Base-by-base conservation (phyloP, 1,140 invertebrate species). In the Ganaspis sp. region DNA sequence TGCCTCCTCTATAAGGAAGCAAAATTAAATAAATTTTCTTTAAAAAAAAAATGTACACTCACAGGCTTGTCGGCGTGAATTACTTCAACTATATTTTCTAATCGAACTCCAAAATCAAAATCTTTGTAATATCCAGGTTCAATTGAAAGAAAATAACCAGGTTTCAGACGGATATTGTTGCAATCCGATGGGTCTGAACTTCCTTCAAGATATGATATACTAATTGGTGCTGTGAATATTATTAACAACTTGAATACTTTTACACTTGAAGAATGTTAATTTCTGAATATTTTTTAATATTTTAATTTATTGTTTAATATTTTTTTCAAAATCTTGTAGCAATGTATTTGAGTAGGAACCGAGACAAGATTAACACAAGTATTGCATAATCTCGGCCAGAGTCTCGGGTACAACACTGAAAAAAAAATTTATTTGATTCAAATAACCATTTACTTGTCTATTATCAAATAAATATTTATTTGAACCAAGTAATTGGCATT, bases 31-130 rank as follows among this genome's bases (percentile, higher is more conserved):
- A n/a, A n/a, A n/a, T n/a, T n/a, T n/a, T n/a, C n/a, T n/a, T 15
- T 58, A 9, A 26, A 58, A 26, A 58, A 58, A 64, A 8, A 29
- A 64, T 54, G 15, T 42, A 26, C 21, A 81, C 71, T 53, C 83
- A 90, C 90, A 38, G 88, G 84, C 11, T 91, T 87, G 42, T 83
- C 75, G 17, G 92, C 93, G 69, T 95, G 92, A 12, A 96, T 90
- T 3, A 98, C 95, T 90, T 98, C 94, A n/a, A 99, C 91, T 49
- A 98, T 93, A 89, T 98, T 99, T 87, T 99, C 98, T 45, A 99
- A 92, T 54, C 97, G 93, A 23, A 99, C 94, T 2, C 98, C 98
- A 92, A 97, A 99, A 76, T 96, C 94, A 11, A 94, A 94, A 82
- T 95, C 94, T 87, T 97, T 95, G 86, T 96, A 96, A 90, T 94